Base-by-base conservation (phyloP, 2,888 invertebrate genomes). In the Xiphydria camelus region DNA sequence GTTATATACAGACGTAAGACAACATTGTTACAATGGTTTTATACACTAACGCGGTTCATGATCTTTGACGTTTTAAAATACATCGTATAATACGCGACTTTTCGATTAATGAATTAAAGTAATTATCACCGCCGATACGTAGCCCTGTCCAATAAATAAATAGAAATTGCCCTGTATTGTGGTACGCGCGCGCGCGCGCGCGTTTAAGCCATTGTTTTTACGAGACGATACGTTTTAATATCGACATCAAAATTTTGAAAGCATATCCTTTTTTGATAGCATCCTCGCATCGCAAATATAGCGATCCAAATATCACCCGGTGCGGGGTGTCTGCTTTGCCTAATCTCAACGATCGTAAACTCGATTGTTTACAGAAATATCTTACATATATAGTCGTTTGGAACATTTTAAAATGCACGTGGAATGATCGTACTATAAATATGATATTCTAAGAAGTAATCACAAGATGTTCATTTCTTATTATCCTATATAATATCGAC, bases 1-100 rank as follows among this genome's bases (percentile, higher is more conserved):
- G 50, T 48, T 61, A 55, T 59, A 53, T 63, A 68, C 62, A 66
- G 49, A 50, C 52, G 50, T 53, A 62, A 51, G 57, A 63, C 64
- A 66, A 61, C 59, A 52, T 61, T 61, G 42, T n/a, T 68, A 64
- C 59, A 64, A 61, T 51, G 34, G n/a, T 45, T 56, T 57, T 22
- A 29, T 41, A 41, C 36, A 25, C 9, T 49, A 34, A 21, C 33
- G 39, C 25, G 22, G 20, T 45, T 32, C n/a, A 15, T 18, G 9
- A n/a, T 18, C 21, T 18, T 44, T 34, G 10, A 31, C 12, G 22
- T 47, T 34, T 55, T 55, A 17, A 49, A 46, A 42, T 48, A 31
- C 12, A 23, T 47, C 34, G 53, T 55, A 17, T 48, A 46, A 42
- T 48, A 29, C 6, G 29, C 15, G 15, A 29, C 15, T 29, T 29